phyloP scores from a whole-genome alignment of 1,140 invertebrate genomes.

The Venustaconcha ellipsiformis region DNA sequence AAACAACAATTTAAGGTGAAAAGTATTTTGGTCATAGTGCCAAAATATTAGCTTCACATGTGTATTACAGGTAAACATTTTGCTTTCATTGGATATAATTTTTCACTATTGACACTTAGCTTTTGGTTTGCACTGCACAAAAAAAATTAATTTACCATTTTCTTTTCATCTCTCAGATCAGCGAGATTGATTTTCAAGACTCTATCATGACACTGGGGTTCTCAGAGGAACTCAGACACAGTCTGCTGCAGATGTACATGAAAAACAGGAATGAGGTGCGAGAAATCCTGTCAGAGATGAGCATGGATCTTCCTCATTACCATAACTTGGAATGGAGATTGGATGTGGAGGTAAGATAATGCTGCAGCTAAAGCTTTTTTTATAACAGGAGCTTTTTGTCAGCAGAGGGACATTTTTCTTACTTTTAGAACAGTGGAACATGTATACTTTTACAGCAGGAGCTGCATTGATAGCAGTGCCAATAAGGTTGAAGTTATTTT shows the following conservation, averaged over 20 bases:
- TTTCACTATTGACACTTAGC: background rate
- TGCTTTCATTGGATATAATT: background rate
- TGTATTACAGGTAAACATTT: background rate
- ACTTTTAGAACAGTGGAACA: no score
- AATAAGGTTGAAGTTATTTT: no score
- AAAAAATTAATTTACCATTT: background rate
- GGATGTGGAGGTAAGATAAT: constrained; percentile 74
- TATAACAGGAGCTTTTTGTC: no score
- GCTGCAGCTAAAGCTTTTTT: no score
- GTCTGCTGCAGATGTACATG: constrained; percentile 73
- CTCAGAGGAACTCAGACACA: constrained; percentile 70
- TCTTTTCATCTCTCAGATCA: constrained; percentile 48
- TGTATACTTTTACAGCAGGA: no score
- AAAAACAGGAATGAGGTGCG: constrained; percentile 71
- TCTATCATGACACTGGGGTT: constrained; percentile 75
- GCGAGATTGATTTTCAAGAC: constrained; percentile 74
- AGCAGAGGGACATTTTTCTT: no score
- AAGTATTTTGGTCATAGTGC: background rate
- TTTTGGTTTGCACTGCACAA: background rate
- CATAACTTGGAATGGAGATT: constrained; percentile 78
- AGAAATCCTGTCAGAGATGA: constrained; percentile 69
- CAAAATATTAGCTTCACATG: background rate
- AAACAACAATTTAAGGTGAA: no score
- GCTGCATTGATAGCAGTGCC: no score
- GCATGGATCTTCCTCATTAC: constrained; percentile 74